Base-by-base conservation (phyloP, 2,888 invertebrate genomes). In the Galerucella calmariensis region DNA sequence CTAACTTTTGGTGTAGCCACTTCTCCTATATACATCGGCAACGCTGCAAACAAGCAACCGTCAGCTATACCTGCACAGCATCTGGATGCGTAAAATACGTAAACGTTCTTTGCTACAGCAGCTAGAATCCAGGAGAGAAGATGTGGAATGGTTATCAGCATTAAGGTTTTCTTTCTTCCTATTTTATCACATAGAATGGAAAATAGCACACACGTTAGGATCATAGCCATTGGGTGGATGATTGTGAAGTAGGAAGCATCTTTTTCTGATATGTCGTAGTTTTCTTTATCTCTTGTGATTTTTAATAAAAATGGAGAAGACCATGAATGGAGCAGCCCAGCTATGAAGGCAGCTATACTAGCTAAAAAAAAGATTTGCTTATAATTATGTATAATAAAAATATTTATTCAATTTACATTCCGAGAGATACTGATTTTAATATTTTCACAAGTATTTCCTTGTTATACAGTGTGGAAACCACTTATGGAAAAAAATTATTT, bases 241-340 rank as follows among this genome's bases (percentile, higher is more conserved):
- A 85, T 82, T 1, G 82, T 83, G 65, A 85, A 82, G 73, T 85
- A 84, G 0, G 86, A 85, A 5, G 84, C 84, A 79, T 85, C 79
- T 20, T 84, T 84, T 73, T 83, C 81, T 2, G 83, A 83, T 41
- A 86, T 81, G 51, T 84, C 80, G 56, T 81, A 80, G 9, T 81
- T 80, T 11, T 79, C 79, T 68, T 83, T 81, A 59, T 83, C 82
- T 46, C 81, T 78, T 44, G 83, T 79, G 5, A 86, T 79, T 75
- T 81, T 82, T 46, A 84, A 83, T 27, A 86, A 81, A 12, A 85
- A 83, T 35, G 86, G 86, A 35, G 86, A 85, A 48, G 86, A 80
- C 86, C 86, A 86, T n/a, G 79, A 75, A 41, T 78, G 76, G 1
- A 77, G 62, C 14, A 83, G 72, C 2, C 84, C 83, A 41, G 79